phyloP scores from a whole-genome alignment of 2,888 invertebrate species.

The Tachina lurida region DNA sequence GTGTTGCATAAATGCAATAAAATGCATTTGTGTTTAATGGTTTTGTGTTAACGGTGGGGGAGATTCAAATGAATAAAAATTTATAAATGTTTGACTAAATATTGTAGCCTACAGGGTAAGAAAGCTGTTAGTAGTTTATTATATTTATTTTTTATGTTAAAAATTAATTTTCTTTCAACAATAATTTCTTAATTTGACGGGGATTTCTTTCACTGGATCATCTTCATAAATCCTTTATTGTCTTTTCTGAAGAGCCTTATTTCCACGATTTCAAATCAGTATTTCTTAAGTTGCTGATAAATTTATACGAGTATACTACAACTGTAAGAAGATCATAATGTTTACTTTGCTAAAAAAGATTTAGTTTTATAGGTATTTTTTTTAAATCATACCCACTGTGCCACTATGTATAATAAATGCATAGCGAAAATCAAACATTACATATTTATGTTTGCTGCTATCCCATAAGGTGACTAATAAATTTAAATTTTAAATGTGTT shows the following conservation, averaged over 20 bases:
- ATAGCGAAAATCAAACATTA: conserved; percentile 4
- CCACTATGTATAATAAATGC: not conserved
- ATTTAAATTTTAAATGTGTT: conserved; percentile 53
- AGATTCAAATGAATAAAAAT: not conserved
- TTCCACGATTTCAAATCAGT: no score
- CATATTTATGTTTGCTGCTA: not conserved
- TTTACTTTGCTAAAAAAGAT: no score
- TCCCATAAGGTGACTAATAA: conserved; percentile 61
- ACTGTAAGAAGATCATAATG: not conserved
- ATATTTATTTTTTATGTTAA: no score
- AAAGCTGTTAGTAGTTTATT: no score
- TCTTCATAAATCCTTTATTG: no score
- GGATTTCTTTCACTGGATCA: no score
- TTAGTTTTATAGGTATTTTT: not conserved
- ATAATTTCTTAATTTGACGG: no score
- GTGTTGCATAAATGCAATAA: conserved; percentile 58
- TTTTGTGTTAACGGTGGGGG: not conserved
- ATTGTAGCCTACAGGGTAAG: no score
- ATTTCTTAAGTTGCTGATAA: no score
- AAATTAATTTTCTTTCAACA: no score
- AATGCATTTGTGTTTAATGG: conserved; percentile 23
- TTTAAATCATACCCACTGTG: not conserved
- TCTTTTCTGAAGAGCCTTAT: no score
- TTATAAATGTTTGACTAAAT: no score
- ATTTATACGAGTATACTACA: not conserved